Evolutionary conservation across 2,113 vertebrate genomes (phyloP).

Genomic region (Turdus rufiventris): DNA sequence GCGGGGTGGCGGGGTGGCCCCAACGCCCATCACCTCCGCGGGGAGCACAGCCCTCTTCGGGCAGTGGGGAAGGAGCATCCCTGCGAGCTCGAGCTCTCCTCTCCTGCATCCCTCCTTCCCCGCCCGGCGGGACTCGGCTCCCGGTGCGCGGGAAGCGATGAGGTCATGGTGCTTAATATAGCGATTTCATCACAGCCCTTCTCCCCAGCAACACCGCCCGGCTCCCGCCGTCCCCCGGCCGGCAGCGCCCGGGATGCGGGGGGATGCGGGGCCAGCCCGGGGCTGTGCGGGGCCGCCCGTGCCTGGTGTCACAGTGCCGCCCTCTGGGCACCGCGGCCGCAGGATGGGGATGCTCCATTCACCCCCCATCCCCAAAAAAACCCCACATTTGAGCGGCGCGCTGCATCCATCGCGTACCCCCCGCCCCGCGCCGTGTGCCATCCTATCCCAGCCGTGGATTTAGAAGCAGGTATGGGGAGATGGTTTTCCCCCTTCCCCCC

Average conservation of each 20-base stretch:
- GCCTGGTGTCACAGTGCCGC: constrained; percentile 49
- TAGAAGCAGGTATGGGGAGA: not conserved
- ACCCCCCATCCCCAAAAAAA: not conserved
- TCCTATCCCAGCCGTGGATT: not conserved
- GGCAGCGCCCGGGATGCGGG: not conserved
- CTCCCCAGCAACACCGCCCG: constrained; percentile 61
- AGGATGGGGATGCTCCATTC: not conserved
- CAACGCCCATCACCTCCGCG: not conserved
- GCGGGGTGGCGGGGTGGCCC: not conserved
- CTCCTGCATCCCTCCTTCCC: not conserved
- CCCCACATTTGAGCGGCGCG: rapidly evolving
- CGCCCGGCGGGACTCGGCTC: constrained; percentile 13
- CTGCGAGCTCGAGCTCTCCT: not conserved
- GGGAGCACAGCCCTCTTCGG: not conserved
- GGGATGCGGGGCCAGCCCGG: not conserved
- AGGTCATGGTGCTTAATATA: constrained; percentile 71
- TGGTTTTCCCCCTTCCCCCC: not conserved
- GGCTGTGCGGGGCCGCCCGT: not conserved
- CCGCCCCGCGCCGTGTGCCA: not conserved
- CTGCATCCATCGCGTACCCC: not conserved
- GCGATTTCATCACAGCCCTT: constrained; percentile 61
- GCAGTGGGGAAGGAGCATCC: not conserved
- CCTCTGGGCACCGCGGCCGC: constrained; percentile 8
- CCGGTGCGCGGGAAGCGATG: constrained; percentile 65
- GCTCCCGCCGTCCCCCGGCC: constrained; percentile 25